These are phyloP conservation scores for Paratilapia polleni DNA, from an alignment of 2,113 vertebrate species.

Conservation along the genomic window DNA sequence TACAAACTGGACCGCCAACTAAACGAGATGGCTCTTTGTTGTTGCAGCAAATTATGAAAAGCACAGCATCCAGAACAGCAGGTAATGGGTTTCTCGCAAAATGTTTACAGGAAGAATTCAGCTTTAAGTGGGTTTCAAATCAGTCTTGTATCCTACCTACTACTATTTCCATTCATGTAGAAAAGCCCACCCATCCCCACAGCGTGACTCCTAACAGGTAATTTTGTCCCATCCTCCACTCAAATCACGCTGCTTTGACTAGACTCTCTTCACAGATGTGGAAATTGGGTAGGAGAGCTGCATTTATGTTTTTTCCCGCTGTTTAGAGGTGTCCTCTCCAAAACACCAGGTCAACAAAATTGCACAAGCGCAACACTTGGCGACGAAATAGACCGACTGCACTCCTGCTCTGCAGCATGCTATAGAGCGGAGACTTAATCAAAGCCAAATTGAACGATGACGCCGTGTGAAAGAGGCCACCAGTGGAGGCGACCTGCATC, in stretches of 20 bases:
- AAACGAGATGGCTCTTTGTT: conserved; percentile 45
- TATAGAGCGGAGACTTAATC: conserved; percentile 63
- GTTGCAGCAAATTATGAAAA: conserved; percentile 46
- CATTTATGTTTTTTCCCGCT: conserved; percentile 34
- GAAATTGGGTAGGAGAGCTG: conserved; percentile 53
- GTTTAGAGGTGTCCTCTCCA: conserved; percentile 56
- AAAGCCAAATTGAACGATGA: conserved; percentile 71
- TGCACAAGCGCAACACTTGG: conserved; percentile 24
- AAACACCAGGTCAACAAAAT: conserved; percentile 64
- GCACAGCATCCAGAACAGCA: conserved; percentile 45
- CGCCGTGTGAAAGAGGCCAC: conserved; percentile 54
- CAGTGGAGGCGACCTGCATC: conserved; percentile 60
- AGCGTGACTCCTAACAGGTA: conserved; percentile 59
- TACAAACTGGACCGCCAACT: conserved; percentile 31
- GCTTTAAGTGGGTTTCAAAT: conserved; percentile 62
- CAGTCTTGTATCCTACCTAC: conserved; percentile 37
- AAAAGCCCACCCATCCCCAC: conserved; percentile 43
- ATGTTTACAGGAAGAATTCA: conserved; percentile 58
- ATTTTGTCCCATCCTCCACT: conserved; percentile 62
- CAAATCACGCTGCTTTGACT: conserved; percentile 53
- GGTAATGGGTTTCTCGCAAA: conserved; percentile 59
- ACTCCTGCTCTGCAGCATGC: conserved; percentile 5
- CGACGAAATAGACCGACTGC: conserved; percentile 7
- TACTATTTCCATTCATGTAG: conserved; percentile 57
- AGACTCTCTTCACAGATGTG: conserved; percentile 45